Conservation (phyloP, 2,888 invertebrate species). For the Zeuzera pyrina region DNA sequence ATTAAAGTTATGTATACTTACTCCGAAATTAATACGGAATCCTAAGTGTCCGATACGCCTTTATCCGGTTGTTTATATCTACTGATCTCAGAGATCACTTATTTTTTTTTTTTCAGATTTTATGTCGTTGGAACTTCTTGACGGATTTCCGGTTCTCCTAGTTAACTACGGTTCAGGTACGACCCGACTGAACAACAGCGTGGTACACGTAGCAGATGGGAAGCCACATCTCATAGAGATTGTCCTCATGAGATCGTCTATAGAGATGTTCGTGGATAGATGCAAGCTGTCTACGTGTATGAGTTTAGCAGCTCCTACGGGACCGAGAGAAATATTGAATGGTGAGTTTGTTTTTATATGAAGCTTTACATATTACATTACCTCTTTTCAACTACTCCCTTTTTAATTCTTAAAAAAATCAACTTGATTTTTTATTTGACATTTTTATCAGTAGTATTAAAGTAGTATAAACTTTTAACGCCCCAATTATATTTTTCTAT, state of each 20-base stretch:
- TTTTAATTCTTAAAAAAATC: no score
- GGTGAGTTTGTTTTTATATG: slow-evolving; percentile 41
- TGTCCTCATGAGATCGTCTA: slow-evolving; percentile 74
- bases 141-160: slow-evolving; percentile 87
- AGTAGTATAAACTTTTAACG: no score
- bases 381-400: no score
- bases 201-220: slow-evolving; percentile 85
- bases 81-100: no score
- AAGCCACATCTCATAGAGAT: slow-evolving; percentile 91
- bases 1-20: no score
- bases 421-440: no score
- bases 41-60: no score
- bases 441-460: no score
- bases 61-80: no score
- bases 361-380: no score
- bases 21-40: no score
- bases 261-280: slow-evolving; percentile 85
- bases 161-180: slow-evolving; percentile 93
- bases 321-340: slow-evolving; percentile 82
- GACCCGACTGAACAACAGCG: slow-evolving; percentile 77
- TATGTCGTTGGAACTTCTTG: slow-evolving; percentile 87
- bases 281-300: slow-evolving; percentile 80
- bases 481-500: no score
- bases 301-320: slow-evolving; percentile 79
- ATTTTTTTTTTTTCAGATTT: slow-evolving; percentile 76